These are phyloP conservation scores for Neoaliturus tenellus DNA, from an alignment of 2,888 invertebrate species.

Conservation along the genomic window DNA sequence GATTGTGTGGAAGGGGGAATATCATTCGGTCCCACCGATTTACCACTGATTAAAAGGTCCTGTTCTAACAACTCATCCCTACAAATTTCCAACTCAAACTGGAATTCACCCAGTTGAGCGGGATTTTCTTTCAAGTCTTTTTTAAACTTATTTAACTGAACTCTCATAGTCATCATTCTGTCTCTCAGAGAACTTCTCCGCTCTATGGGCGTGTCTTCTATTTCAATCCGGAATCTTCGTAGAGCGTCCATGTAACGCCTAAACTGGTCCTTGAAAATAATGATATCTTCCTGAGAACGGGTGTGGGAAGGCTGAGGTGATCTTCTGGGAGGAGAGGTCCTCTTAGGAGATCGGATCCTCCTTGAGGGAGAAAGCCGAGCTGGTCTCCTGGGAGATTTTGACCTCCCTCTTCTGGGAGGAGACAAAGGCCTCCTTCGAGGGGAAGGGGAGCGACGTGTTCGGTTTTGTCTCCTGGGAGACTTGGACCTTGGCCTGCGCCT, in stretches of 20 bases:
- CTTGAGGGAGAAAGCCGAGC: neutral
- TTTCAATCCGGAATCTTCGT: slow-evolving; percentile 24
- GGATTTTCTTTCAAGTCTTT: neutral
- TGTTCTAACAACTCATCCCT: neutral
- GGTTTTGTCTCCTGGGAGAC: slow-evolving; percentile 27
- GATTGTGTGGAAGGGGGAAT: neutral
- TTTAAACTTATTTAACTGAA: slow-evolving; percentile 8
- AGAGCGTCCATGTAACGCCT: slow-evolving; percentile 3
- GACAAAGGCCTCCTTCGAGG: neutral
- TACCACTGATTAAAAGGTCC: neutral
- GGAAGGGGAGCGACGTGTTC: slow-evolving; percentile 41
- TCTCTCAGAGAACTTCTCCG: neutral
- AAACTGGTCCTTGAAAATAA: slow-evolving; percentile 30
- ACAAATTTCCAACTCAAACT: slow-evolving; percentile 12
- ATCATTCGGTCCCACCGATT: slow-evolving; percentile 32
- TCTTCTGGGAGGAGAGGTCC: slow-evolving; percentile 1
- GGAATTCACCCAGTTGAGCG: neutral
- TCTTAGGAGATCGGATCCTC: slow-evolving; percentile 2
- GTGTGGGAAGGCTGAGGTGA: neutral
- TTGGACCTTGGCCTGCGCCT: slow-evolving; percentile 21
- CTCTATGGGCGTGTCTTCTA: slow-evolving; percentile 35
- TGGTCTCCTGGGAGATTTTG: neutral
- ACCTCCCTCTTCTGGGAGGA: neutral
- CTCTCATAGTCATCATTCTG: neutral
- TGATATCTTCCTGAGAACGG: neutral